phyloP scores from a whole-genome alignment of 2,113 vertebrate genomes.

The Silurus asotus region DNA sequence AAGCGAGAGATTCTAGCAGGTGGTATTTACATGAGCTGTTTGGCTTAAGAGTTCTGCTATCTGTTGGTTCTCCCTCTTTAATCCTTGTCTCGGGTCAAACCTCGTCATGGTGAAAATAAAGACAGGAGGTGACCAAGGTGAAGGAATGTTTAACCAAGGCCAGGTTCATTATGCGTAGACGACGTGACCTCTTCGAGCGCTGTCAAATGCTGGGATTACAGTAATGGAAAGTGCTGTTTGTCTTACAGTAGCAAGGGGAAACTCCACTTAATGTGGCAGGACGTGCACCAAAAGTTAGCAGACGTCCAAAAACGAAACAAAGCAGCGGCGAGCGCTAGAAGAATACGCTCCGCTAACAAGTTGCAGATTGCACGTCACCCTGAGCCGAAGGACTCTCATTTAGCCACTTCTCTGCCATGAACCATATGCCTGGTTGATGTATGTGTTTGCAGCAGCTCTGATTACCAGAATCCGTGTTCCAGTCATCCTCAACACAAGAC shows the following conservation, averaged over 20 bases:
- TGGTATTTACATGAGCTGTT: constrained; percentile 71
- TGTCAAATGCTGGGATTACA: constrained; percentile 61
- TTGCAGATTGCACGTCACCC: constrained; percentile 21
- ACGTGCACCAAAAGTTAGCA: neutral
- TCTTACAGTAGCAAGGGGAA: constrained; percentile 28
- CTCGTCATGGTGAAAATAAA: constrained; percentile 53
- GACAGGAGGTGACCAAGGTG: constrained; percentile 52
- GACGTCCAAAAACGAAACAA: neutral
- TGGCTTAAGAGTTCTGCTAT: constrained; percentile 68
- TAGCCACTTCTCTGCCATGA: constrained; percentile 46
- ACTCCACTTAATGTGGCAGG: neutral
- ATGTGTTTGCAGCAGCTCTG: constrained; percentile 64
- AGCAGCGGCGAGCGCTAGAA: neutral
- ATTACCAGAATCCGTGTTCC: constrained; percentile 65
- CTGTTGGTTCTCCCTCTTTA: constrained; percentile 76
- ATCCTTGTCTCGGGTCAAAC: constrained; percentile 68
- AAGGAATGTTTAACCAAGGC: constrained; percentile 60
- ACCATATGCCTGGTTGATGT: constrained; percentile 66
- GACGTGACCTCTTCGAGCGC: constrained; percentile 60
- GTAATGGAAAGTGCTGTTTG: constrained; percentile 52
- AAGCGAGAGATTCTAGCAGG: constrained; percentile 74
- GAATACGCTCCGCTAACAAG: constrained; percentile 12
- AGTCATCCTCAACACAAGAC: constrained; percentile 65
- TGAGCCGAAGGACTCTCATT: constrained; percentile 56
- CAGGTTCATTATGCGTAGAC: constrained; percentile 67